Percentiles rank a stretch among this genome's conserved stretches.
These are phyloP conservation scores for Aurelia sp. DNA, from an alignment of 30 jellyfish, hydroid and myxozoan genomes.

Conservation along the genomic window DNA sequence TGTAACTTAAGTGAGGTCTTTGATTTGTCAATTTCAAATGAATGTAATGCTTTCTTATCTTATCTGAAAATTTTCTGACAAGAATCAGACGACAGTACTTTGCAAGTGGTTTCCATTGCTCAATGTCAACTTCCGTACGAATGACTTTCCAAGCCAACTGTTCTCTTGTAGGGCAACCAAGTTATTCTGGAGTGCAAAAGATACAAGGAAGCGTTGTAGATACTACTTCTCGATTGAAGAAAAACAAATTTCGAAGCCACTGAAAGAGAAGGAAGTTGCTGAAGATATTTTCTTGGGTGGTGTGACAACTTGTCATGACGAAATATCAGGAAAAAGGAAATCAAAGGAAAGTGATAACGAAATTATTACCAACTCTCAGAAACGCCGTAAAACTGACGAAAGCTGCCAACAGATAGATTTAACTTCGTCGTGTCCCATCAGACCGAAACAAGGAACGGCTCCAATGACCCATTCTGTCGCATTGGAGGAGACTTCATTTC, in stretches of 20 bases:
- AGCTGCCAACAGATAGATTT: not conserved
- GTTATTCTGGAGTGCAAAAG: slow-evolving; percentile 85
- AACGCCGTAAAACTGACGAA: slow-evolving; percentile 1
- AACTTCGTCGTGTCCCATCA: too few relatives aligned
- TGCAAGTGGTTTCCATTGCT: too few relatives aligned
- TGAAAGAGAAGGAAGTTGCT: slow-evolving; percentile 15
- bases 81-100: too few relatives aligned
- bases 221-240: slow-evolving; percentile 69
- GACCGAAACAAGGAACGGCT: too few relatives aligned
- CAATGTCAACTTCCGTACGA: too few relatives aligned
- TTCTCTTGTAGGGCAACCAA: slow-evolving; percentile 64
- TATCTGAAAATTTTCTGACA: too few relatives aligned
- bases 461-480: too few relatives aligned
- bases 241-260: not conserved
- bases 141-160: too few relatives aligned
- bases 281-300: slow-evolving; percentile 34
- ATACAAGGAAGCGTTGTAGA: slow-evolving; percentile 78
- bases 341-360: not conserved
- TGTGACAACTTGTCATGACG: slow-evolving; percentile 25
- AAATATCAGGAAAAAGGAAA: slow-evolving; percentile 3
- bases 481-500: too few relatives aligned
- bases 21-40: too few relatives aligned
- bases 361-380: not conserved
- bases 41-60: too few relatives aligned
- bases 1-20: too few relatives aligned